Evolutionary conservation across 2,113 vertebrate genomes (phyloP), one percentile per base, ranked within the genome.

Genomic region (Lichenostomus cassidix): DNA sequence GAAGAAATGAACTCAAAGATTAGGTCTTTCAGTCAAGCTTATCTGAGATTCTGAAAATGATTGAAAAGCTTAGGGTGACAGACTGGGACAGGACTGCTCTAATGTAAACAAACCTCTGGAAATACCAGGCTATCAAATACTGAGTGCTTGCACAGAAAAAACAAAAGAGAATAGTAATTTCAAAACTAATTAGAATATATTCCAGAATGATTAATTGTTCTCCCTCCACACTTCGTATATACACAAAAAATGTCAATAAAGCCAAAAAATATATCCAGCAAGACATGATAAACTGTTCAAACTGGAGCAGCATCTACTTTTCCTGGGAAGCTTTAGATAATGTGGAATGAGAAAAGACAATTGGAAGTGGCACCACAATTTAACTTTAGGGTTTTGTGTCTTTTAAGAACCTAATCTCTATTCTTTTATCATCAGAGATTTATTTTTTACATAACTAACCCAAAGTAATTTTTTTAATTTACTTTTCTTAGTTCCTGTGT

Each of bases 41-140:
- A 83, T 67, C 68, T 90, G 75, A 95, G 71, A 74, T 67, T 78
- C 49, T 39, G 79, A 94, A 91, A 95, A 88, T 86, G 94, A 92
- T 39, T 94, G 93, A 86, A 90, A 95, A 93, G 59, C 47, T 63
- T 87, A 55, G 77, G 81, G 49, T 90, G 68, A 90, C 75, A 94
- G 59, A 83, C 50, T 65, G 59, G 59, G 47, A 75, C 71, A 86
- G 87, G 63, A 92, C 11, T 56, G 64, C 39, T 83, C 8, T 68
- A 70, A 50, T n/a, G 29, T 83, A 94, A 91, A 59, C 39, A 93
- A 95, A 47, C 19, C 59, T 47, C 39, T 80, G 70, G 76, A 69
- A 87, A 65, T 62, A 74, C 11, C 42, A 55, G 35, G 21, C 55
- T 88, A 41, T 79, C 59, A 76, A 76, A 65, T 69, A 83, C 8